Conservation (phyloP, 2,113 vertebrate species). For the Anseranas semipalmata region DNA sequence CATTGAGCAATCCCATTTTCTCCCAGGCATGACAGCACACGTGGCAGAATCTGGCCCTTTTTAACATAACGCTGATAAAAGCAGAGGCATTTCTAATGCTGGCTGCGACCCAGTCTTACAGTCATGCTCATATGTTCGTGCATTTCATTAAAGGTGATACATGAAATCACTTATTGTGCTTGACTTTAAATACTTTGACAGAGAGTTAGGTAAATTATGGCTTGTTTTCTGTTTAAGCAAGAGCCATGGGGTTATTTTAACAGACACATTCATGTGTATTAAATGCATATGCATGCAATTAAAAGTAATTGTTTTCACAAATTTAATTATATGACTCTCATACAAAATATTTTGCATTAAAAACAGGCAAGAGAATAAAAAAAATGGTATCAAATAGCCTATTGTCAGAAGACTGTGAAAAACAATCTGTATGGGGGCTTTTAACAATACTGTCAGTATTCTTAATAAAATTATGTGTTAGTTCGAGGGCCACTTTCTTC, state of each 20-base stretch:
- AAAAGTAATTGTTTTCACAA: background rate
- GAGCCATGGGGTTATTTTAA: background rate
- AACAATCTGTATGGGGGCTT: background rate
- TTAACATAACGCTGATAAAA: background rate
- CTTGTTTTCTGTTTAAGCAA: background rate
- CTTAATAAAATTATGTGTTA: conserved; percentile 15
- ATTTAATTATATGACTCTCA: background rate
- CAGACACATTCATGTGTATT: background rate
- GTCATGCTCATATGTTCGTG: background rate
- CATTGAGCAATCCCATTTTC: background rate
- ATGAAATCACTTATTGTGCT: conserved; percentile 29
- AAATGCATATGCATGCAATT: background rate
- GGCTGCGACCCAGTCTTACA: conserved; percentile 5
- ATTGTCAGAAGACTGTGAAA: background rate
- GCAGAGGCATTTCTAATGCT: background rate
- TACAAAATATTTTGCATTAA: background rate
- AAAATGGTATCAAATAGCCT: background rate
- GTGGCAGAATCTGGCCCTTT: background rate
- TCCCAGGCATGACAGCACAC: background rate
- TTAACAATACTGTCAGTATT: background rate
- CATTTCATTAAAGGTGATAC: conserved; percentile 47
- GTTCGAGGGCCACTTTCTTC: conserved; percentile 46
- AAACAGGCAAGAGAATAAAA: conserved; percentile 13
- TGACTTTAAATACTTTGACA: conserved; percentile 45
- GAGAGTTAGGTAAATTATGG: background rate